Evolutionary conservation across 2,797 vertebrate species (phyloP).

Genomic region (Peromyscus melanophrys): DNA sequence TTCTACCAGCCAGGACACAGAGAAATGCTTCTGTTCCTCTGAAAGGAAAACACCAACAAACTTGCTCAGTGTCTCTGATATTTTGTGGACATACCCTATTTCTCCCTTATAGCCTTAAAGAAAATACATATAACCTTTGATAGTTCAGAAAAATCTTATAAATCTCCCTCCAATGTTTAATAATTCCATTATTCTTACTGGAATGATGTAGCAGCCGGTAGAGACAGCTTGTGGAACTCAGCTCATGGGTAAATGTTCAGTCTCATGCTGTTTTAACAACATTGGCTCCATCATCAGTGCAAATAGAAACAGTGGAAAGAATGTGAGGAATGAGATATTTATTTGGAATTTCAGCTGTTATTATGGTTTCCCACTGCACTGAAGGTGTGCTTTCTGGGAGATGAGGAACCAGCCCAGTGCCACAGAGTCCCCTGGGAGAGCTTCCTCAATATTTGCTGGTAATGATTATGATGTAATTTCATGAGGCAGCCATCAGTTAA

Average conservation of each 20-base stretch:
- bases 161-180: slow-evolving; percentile 81
- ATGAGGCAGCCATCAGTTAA: slow-evolving; percentile 58
- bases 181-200: slow-evolving; percentile 79
- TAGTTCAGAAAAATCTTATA: slow-evolving; percentile 74
- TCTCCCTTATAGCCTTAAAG: slow-evolving; percentile 74
- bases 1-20: slow-evolving; percentile 15
- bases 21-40: slow-evolving; percentile 12
- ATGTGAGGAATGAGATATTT: slow-evolving; percentile 71
- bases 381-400: slow-evolving; percentile 62
- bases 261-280: slow-evolving; percentile 81
- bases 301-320: slow-evolving; percentile 83
- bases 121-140: slow-evolving; percentile 73
- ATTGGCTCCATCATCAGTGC: slow-evolving; percentile 78
- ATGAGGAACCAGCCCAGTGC: not conserved
- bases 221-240: slow-evolving; percentile 80
- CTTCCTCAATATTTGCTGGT: slow-evolving; percentile 65
- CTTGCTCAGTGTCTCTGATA: slow-evolving; percentile 28
- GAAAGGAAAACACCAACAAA: slow-evolving; percentile 57
- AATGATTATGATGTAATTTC: slow-evolving; percentile 76
- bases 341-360: slow-evolving; percentile 75
- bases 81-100: slow-evolving; percentile 61
- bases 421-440: slow-evolving; percentile 35
- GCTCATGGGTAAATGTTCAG: slow-evolving; percentile 78
- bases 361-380: slow-evolving; percentile 62
- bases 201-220: slow-evolving; percentile 79